These are phyloP conservation scores for Zaprionus capensis DNA, from an alignment of 1,140 invertebrate genomes.

Conservation along the genomic window DNA sequence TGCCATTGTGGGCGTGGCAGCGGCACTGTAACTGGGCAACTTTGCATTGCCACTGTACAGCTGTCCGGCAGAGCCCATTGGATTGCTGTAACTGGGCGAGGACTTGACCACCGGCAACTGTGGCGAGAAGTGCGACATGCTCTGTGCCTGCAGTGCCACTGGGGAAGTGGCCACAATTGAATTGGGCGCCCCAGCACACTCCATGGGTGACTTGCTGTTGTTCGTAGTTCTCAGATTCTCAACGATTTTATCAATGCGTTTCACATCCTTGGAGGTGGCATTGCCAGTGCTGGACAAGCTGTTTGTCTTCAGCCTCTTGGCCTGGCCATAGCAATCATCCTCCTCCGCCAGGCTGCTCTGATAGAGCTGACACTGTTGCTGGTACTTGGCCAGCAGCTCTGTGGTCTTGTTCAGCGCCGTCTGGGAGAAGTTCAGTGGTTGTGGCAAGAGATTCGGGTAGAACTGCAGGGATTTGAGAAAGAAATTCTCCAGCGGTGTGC, in stretches of 20 bases:
- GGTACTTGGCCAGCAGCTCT: slow-evolving; percentile 80
- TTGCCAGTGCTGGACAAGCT: slow-evolving; percentile 5
- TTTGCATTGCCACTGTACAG: slow-evolving; percentile 54
- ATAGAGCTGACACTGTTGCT: slow-evolving; percentile 81
- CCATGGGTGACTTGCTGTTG: slow-evolving; percentile 56
- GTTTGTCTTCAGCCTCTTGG: slow-evolving; percentile 58
- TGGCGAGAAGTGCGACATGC: slow-evolving; percentile 63
- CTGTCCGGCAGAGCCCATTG: slow-evolving; percentile 34
- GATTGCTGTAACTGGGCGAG: slow-evolving; percentile 53
- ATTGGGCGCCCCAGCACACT: slow-evolving; percentile 43
- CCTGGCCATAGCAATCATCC: slow-evolving; percentile 53
- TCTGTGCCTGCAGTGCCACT: slow-evolving; percentile 51
- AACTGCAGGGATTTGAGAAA: slow-evolving; percentile 82
- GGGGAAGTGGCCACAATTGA: slow-evolving; percentile 65
- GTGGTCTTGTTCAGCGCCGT: slow-evolving; percentile 79
- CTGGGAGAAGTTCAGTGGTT: slow-evolving; percentile 82
- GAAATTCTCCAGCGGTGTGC: slow-evolving; percentile 78
- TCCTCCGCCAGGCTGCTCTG: slow-evolving; percentile 64
- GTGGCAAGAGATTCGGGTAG: slow-evolving; percentile 79
- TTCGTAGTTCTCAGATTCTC: slow-evolving; percentile 60
- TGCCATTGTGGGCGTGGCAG: slow-evolving; percentile 60
- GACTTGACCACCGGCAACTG: slow-evolving; percentile 69
- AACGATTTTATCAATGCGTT: slow-evolving; percentile 77
- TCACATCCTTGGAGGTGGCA: slow-evolving; percentile 60
- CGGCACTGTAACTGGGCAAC: slow-evolving; percentile 56